These are phyloP conservation scores for Pantherophis vulpinus DNA, from an alignment of 2,797 vertebrate genomes.

Conservation along the genomic window DNA sequence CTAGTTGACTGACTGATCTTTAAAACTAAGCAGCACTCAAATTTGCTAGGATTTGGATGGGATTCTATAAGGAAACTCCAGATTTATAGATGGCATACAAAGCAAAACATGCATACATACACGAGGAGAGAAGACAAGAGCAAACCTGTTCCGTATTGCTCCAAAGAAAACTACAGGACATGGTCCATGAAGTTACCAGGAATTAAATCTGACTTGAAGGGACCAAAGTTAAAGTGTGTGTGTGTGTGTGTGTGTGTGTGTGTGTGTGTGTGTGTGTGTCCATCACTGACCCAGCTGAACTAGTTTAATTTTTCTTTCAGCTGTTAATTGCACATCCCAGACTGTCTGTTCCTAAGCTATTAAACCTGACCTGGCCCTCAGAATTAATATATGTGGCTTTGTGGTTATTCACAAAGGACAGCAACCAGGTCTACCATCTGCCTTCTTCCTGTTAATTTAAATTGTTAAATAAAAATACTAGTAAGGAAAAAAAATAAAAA, in stretches of 20 bases:
- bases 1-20: not conserved
- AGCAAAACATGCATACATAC: not conserved
- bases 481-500: not conserved
- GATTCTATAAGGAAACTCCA: not conserved
- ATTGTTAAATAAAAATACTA: constrained; percentile 56
- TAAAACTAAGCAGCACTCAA: not conserved
- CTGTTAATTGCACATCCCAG: constrained; percentile 60
- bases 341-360: constrained; percentile 57
- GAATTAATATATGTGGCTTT: constrained; percentile 49
- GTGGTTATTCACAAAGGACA: constrained; percentile 55
- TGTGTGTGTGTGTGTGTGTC: not conserved
- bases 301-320: constrained; percentile 64
- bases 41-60: not conserved
- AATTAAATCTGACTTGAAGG: not conserved
- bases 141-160: not conserved
- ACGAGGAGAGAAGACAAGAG: not conserved
- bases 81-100: not conserved
- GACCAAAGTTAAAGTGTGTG: not conserved
- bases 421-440: constrained; percentile 59
- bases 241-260: not conserved
- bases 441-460: constrained; percentile 54
- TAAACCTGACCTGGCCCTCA: constrained; percentile 48
- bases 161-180: not conserved
- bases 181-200: not conserved
- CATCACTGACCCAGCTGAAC: constrained; percentile 48